Base-by-base conservation (phyloP, 2,113 vertebrate species). In the Semicossyphus pulcher region DNA sequence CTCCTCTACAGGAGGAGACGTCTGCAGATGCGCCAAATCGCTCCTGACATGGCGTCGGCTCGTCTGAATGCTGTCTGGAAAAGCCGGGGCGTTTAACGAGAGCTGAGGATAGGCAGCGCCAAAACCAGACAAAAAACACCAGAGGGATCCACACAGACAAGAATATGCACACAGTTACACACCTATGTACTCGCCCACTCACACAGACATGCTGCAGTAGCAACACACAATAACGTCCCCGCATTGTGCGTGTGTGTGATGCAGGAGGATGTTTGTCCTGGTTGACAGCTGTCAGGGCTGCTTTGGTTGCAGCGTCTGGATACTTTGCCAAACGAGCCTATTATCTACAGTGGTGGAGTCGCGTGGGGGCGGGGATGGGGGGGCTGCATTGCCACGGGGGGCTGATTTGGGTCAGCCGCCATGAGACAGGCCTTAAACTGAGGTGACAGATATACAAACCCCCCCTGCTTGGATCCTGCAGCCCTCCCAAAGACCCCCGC, bases 281-380 rank as follows among this genome's bases (percentile, higher is more conserved):
- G 81, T 76, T 91, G 92, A 93, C 90, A 93, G 91, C 92, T 94
- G 93, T 94, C 94, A 91, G 78, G 65, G 51, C 81, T 52, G 85
- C 84, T 92, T 86, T 78, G 84, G 84, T 78, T 90, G 73, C 78
- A 68, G 21, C 71, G 84, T 89, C 81, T 79, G 85, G 84, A 82
- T 86, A 72, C 54, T 85, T 84, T 87, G 87, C 91, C 91, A 91
- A 89, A 92, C 83, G 31, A 73, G 78, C 78, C 86, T 77, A 83
- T 92, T 90, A 89, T 86, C 84, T 81, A 52, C 79, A 20, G 69
- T 2, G 41, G 60, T 41, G 44, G 69, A 76, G 74, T 69, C 65
- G 44, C 54, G 53, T 36, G 41, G 36, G 10, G 36, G 11, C 14
- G 36, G 36, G 36, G 47, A 65, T n/a, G n/a, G 76, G 61, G 57